Evolutionary conservation across 1,140 invertebrate species (phyloP).

Genomic region (Zaprionus vittiger): DNA sequence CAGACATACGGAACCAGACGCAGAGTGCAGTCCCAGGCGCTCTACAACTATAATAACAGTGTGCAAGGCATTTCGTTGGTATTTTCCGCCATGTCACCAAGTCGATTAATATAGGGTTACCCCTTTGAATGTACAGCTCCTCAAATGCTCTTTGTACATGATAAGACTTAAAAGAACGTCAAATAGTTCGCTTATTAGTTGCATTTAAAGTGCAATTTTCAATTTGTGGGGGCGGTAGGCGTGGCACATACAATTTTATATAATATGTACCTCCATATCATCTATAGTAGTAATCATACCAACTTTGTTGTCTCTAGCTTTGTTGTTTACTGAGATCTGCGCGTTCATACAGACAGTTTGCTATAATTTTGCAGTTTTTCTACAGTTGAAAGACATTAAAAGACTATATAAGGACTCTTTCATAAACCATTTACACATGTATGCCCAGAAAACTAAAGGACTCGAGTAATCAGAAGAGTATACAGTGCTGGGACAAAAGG

Average conservation of each 20-base stretch:
- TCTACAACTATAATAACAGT: neutral
- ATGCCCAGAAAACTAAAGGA: neutral
- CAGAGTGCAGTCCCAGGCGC: slow-evolving; percentile 10
- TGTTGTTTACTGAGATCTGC: neutral
- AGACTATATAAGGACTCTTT: neutral
- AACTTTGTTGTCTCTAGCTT: neutral
- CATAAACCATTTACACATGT: neutral
- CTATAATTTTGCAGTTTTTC: no score
- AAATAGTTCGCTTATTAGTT: neutral
- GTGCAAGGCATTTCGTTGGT: slow-evolving; percentile 7
- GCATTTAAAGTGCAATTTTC: neutral
- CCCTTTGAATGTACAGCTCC: neutral
- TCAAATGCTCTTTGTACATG: neutral
- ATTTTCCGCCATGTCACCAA: slow-evolving; percentile 30
- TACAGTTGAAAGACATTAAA: neutral
- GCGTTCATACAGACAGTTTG: neutral
- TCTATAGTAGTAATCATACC: neutral
- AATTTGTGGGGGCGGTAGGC: neutral
- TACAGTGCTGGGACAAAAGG: neutral
- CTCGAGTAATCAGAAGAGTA: slow-evolving; percentile 2
- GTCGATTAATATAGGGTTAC: slow-evolving; percentile 26
- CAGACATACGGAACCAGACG: neutral
- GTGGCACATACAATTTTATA: neutral
- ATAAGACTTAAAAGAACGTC: neutral
- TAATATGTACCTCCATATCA: neutral